A percentile compares a stretch with the other conserved stretches of the same genome.
Evolutionary conservation across 2,797 vertebrate species (phyloP).

Genomic region (Dryobates pubescens): DNA sequence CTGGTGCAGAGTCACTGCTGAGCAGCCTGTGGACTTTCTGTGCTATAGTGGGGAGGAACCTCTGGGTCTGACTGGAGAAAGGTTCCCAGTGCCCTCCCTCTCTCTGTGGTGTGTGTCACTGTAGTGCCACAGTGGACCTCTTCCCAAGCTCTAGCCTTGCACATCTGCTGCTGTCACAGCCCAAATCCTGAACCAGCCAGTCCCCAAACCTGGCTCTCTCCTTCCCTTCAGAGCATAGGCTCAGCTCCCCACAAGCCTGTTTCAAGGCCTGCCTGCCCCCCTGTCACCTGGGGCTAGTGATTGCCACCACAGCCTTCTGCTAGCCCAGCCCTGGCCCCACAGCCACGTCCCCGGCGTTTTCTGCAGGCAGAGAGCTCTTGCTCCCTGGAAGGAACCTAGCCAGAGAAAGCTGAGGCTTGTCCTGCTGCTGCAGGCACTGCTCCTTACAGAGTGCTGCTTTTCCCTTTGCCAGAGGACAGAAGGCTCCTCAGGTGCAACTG

Average conservation of each 20-base stretch:
- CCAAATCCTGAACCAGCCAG: neutral
- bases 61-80: neutral
- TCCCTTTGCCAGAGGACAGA: constrained; percentile 83
- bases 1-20: fast-evolving
- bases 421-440: neutral
- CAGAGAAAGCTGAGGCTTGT: neutral
- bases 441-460: neutral
- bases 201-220: neutral
- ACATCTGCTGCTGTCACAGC: neutral
- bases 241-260: neutral
- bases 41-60: neutral
- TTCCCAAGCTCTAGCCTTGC: neutral
- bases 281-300: neutral
- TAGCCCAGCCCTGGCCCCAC: neutral
- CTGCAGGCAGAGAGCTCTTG: neutral
- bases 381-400: neutral
- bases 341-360: fast-evolving
- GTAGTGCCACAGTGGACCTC: fast-evolving
- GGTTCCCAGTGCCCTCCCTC: neutral
- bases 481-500: constrained; percentile 90
- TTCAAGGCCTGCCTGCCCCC: no score
- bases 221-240: neutral
- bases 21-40: neutral
- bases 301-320: neutral
- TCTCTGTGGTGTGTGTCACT: neutral